Evolutionary conservation across 2,888 invertebrate genomes (phyloP).

Genomic region (Oeneis ivallda): DNA sequence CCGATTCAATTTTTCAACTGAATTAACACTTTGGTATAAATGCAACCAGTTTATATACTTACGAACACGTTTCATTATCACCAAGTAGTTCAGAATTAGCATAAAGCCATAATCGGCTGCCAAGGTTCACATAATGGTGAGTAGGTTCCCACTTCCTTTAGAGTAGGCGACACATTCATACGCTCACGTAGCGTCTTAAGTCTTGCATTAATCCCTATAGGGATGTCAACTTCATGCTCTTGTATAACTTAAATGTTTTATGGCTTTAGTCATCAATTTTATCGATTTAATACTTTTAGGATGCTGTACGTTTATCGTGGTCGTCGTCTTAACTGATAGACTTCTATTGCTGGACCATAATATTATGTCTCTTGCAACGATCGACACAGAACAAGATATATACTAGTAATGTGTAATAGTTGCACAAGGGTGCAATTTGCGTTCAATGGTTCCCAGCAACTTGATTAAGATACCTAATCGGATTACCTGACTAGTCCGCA

Average conservation of each 20-base stretch:
- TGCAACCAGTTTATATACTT: not conserved
- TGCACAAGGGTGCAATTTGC: too few species aligned
- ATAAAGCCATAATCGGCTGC: constrained; percentile 35
- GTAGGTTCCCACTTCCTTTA: constrained; percentile 38
- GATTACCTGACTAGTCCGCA: too few species aligned
- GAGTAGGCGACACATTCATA: constrained; percentile 54
- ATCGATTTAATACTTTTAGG: not conserved
- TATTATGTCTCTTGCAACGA: too few species aligned
- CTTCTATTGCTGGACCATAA: too few species aligned
- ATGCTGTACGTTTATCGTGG: too few species aligned
- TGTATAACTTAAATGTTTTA: too few species aligned
- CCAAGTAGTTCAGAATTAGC: constrained; percentile 29
- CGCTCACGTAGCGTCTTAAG: constrained; percentile 51
- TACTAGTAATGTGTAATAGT: too few species aligned
- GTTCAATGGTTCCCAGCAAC: too few species aligned
- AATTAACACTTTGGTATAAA: too few species aligned
- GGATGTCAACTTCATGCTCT: constrained; percentile 32
- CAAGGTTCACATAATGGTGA: constrained; percentile 39
- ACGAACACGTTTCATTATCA: not conserved
- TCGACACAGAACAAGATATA: too few species aligned
- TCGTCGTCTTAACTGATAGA: too few species aligned
- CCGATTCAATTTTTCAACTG: not conserved
- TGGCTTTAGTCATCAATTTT: not conserved
- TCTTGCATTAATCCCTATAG: constrained; percentile 32
- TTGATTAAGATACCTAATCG: too few species aligned